Conservation (phyloP, 2,113 vertebrate species). For the Cynoglossus semilaevis region DNA sequence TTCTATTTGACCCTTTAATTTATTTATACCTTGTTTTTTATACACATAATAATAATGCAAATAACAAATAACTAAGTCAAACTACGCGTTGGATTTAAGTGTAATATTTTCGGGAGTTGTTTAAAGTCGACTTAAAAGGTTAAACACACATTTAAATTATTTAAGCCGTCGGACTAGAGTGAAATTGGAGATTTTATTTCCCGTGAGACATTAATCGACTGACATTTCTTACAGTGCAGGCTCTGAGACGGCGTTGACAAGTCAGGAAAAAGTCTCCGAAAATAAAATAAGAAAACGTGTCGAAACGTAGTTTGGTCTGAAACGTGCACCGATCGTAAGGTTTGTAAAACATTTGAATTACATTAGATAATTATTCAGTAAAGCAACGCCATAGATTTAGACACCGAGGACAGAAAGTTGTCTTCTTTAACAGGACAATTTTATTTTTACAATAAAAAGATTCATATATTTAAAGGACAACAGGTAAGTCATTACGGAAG, state of each 20-base stretch:
- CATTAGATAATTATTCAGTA: constrained; percentile 7
- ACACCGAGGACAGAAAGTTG: neutral
- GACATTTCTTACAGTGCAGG: constrained; percentile 60
- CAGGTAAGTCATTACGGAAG: no score
- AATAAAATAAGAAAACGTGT: constrained; percentile 4
- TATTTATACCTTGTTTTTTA: neutral
- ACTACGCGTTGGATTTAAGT: no score
- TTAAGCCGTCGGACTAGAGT: neutral
- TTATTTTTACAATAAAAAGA: neutral
- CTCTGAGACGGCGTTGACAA: constrained; percentile 25
- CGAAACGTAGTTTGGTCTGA: neutral
- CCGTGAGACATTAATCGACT: constrained; percentile 17
- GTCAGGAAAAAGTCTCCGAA: constrained; percentile 26
- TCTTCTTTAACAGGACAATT: constrained; percentile 3
- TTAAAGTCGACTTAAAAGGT: no score
- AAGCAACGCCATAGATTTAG: constrained; percentile 1
- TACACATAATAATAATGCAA: no score
- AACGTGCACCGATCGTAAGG: constrained; percentile 9
- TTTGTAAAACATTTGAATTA: neutral
- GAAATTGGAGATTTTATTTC: neutral
- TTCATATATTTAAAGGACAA: no score
- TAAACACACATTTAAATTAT: constrained; percentile 18
- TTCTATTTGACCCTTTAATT: neutral
- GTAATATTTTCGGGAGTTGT: neutral
- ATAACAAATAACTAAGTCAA: no score